Evolutionary conservation across 2,888 invertebrate genomes (phyloP), one percentile per base, ranked within the genome.

Genomic region (Tetropium fuscum): DNA sequence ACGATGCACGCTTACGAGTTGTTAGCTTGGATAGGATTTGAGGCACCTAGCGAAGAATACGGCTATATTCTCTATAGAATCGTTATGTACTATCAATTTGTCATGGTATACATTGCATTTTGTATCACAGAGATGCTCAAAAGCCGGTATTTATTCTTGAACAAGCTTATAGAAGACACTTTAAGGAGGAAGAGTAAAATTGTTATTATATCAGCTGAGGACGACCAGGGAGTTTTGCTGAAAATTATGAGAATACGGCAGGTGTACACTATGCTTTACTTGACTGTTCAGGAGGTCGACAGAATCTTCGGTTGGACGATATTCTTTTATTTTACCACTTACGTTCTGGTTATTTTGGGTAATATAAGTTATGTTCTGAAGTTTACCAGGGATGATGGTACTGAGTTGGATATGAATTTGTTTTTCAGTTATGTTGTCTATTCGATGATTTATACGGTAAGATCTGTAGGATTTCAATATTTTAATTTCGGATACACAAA

Each of bases 31-130:
- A n/a, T 36, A 8, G 3, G 44, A 18, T 25, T 41, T 5, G 48
- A 20, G 7, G 32, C 34, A 10, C 1, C 32, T 10, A 22, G n/a
- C 8, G 20, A 40, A 6, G 61, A 64, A 51, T 49, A 57, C 20
- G 64, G 64, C 10, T 64, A 64, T 10, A 45, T 61, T 36, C 32
- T 64, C 20, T 59, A 56, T 40, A 61, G 60, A 30, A 61, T 64
- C 1, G 32, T 59, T 6, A 59, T 58, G 54, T 64, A 61, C 18
- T 64, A 64, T 20, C 57, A 61, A 20, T 59, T 61, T 10, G 61
- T 51, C 10, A 51, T 51, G 7, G 47, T 53, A 7, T 27, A 61
- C 18, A 40, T 53, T 7, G 34, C 53, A 8, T 19, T 57, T 4
- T 49, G 34, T n/a, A 10, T 57, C 11, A 47, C 56, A 2, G 15